Percentiles rank a stretch among this genome's conserved stretches.
Evolutionary conservation across 2,113 vertebrate species (phyloP).

Genomic region (Ceyx cyanopectus): DNA sequence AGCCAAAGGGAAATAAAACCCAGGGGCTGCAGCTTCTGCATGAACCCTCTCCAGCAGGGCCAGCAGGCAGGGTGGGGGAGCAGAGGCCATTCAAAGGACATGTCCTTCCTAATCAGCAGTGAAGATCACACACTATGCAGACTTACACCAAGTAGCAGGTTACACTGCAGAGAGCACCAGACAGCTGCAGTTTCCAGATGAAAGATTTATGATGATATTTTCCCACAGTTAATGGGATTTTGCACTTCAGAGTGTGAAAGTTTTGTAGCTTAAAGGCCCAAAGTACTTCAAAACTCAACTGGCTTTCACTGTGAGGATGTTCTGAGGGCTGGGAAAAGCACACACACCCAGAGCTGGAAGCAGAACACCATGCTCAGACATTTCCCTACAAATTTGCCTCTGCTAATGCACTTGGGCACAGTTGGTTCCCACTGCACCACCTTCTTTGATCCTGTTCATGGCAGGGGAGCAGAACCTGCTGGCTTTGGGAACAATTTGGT

Average conservation of each 20-base stretch:
- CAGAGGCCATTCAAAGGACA: background rate
- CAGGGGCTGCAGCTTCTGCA: background rate
- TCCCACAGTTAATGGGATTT: background rate
- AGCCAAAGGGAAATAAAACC: background rate
- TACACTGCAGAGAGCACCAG: background rate
- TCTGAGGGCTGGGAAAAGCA: background rate
- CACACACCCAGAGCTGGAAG: rapidly evolving
- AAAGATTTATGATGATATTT: background rate
- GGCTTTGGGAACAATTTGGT: background rate
- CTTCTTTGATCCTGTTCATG: background rate
- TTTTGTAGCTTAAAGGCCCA: background rate
- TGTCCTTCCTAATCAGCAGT: background rate
- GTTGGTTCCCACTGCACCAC: background rate
- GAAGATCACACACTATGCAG: background rate
- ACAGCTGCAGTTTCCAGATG: background rate
- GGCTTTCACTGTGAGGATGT: background rate
- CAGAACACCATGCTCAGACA: rapidly evolving
- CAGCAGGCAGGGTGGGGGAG: background rate
- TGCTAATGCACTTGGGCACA: background rate
- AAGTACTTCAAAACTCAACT: background rate
- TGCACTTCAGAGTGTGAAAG: background rate
- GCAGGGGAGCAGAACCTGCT: background rate
- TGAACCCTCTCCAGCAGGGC: background rate
- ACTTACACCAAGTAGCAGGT: background rate
- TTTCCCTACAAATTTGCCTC: background rate